phyloP scores from a whole-genome alignment of 2,888 invertebrate genomes.

The Torymus tubicola region DNA sequence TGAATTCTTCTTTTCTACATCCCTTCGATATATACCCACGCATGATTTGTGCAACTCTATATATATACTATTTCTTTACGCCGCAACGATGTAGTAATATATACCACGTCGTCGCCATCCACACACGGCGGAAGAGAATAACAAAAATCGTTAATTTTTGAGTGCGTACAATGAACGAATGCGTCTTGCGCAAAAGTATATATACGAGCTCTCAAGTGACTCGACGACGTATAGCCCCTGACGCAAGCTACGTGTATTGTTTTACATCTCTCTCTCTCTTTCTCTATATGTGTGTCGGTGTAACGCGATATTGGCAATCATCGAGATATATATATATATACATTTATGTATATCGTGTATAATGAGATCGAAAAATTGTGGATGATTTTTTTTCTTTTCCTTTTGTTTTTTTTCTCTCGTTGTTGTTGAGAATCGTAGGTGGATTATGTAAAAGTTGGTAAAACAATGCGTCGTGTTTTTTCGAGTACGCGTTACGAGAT shows the following conservation, averaged over 20 bases:
- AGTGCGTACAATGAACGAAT: neutral
- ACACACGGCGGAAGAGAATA: neutral
- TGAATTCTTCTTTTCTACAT: too few species aligned
- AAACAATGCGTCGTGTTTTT: too few species aligned
- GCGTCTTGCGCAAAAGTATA: slow-evolving; percentile 10
- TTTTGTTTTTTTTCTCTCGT: too few species aligned
- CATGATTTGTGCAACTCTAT: too few species aligned
- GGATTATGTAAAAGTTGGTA: too few species aligned
- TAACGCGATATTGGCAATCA: slow-evolving; percentile 25
- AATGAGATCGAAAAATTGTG: slow-evolving; percentile 20
- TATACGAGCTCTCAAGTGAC: slow-evolving; percentile 17
- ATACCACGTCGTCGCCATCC: neutral
- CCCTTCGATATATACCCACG: too few species aligned
- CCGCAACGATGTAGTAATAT: neutral
- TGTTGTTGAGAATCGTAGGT: too few species aligned
- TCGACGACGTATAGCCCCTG: neutral
- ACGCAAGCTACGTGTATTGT: slow-evolving; percentile 27
- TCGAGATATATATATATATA: slow-evolving; percentile 13
- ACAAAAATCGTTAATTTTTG: slow-evolving; percentile 12
- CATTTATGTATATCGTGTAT: too few species aligned
- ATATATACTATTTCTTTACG: too few species aligned
- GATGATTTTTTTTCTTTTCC: too few species aligned
- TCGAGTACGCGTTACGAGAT: too few species aligned
- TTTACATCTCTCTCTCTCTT: slow-evolving; percentile 20
- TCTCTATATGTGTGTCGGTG: neutral